phyloP scores from a whole-genome alignment of 2,888 invertebrate species.

The Drosophila meridionalis region DNA sequence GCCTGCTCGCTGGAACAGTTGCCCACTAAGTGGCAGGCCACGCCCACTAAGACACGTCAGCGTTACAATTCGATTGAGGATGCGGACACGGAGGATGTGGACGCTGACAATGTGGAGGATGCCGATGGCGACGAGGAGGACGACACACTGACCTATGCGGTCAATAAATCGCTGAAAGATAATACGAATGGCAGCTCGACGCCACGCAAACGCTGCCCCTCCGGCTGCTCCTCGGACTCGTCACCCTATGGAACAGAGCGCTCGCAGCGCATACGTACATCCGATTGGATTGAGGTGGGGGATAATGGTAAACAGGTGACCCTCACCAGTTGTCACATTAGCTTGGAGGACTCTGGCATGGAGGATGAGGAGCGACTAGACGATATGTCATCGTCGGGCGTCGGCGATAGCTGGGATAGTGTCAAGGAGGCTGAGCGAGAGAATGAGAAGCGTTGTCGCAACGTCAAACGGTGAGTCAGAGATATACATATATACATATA shows the following conservation, averaged over 20 bases:
- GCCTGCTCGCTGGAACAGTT: conserved; percentile 83
- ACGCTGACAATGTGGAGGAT: conserved; percentile 81
- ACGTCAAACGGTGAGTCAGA: conserved; percentile 80
- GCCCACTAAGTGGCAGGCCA: conserved; percentile 65
- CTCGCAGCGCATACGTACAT: conserved; percentile 84
- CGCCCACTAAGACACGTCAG: conserved; percentile 59
- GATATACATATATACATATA: too few species aligned
- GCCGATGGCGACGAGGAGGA: conserved; percentile 75
- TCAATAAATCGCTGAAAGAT: conserved; percentile 72
- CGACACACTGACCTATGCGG: conserved; percentile 67
- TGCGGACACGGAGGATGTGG: conserved; percentile 77
- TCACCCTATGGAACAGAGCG: conserved; percentile 85
- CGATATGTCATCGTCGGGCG: conserved; percentile 85
- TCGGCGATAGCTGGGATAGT: conserved; percentile 85
- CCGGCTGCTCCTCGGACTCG: conserved; percentile 85
- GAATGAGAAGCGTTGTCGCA: conserved; percentile 79
- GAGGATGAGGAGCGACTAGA: conserved; percentile 85
- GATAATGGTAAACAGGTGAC: conserved; percentile 87
- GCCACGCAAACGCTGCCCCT: conserved; percentile 83
- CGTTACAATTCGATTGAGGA: conserved; percentile 77
- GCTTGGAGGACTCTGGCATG: conserved; percentile 86
- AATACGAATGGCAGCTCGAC: conserved; percentile 59
- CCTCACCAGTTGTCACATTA: conserved; percentile 87
- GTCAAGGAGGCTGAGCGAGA: conserved; percentile 83
- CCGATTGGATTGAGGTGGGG: conserved; percentile 87